Evolutionary conservation across 2,888 invertebrate species (phyloP).

Genomic region (Gymnoscelis rufifasciata): DNA sequence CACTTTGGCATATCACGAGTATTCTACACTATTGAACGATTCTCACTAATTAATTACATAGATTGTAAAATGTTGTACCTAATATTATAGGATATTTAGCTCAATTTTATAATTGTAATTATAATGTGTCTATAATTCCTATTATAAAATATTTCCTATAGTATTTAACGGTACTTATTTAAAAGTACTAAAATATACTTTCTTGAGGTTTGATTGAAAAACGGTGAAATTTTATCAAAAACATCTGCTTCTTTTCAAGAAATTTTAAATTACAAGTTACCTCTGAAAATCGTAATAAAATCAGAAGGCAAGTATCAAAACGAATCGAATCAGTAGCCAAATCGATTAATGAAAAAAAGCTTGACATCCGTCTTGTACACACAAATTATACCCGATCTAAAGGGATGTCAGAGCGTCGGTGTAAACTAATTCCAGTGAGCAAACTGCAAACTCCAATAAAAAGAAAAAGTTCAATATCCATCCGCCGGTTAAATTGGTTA

Average conservation of each 20-base stretch:
- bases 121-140: too few species aligned
- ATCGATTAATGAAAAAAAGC: slow-evolving; percentile 48
- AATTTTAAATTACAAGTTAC: slow-evolving; percentile 3
- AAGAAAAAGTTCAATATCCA: slow-evolving; percentile 57
- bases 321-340: slow-evolving; percentile 30
- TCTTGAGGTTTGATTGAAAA: too few species aligned
- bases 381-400: slow-evolving; percentile 53
- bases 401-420: slow-evolving; percentile 71
- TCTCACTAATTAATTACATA: too few species aligned
- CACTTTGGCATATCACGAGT: too few species aligned
- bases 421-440: slow-evolving; percentile 74
- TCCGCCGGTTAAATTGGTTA: slow-evolving; percentile 64
- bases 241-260: neutral
- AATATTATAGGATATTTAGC: too few species aligned
- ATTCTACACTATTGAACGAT: too few species aligned
- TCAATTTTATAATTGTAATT: too few species aligned
- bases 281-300: slow-evolving; percentile 7
- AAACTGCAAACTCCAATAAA: slow-evolving; percentile 67
- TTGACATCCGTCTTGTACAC: slow-evolving; percentile 40
- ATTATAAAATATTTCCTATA: too few species aligned
- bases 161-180: too few species aligned
- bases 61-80: too few species aligned
- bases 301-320: slow-evolving; percentile 1
- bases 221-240: too few species aligned
- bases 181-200: too few species aligned